These are phyloP conservation scores for Blennius ocellaris DNA, from an alignment of 2,113 vertebrate genomes.

Conservation along the genomic window DNA sequence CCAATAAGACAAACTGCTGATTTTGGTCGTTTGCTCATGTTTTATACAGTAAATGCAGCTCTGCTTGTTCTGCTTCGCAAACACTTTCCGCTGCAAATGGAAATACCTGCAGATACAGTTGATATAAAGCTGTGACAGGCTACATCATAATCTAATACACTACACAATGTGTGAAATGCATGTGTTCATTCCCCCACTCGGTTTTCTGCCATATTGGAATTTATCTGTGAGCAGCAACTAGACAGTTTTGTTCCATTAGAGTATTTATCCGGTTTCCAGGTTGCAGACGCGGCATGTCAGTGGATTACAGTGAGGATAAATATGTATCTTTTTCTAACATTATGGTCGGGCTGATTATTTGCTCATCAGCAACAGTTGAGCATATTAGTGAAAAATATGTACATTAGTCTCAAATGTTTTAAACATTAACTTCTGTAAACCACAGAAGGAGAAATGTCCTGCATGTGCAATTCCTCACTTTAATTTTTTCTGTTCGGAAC, in stretches of 20 bases:
- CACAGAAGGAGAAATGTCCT: not conserved
- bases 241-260: slow-evolving; percentile 33
- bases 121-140: slow-evolving; percentile 15
- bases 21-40: slow-evolving; percentile 34
- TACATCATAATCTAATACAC: slow-evolving; percentile 24
- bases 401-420: slow-evolving; percentile 5
- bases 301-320: not conserved
- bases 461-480: not conserved
- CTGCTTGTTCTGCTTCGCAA: slow-evolving; percentile 21
- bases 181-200: not conserved
- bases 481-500: not conserved
- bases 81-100: slow-evolving; percentile 21
- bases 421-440: slow-evolving; percentile 1
- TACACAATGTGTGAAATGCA: slow-evolving; percentile 20
- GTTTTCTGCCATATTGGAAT: slow-evolving; percentile 12
- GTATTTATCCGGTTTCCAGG: slow-evolving; percentile 12
- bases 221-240: slow-evolving; percentile 30
- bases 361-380: slow-evolving; percentile 2
- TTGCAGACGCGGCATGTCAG: slow-evolving; percentile 8
- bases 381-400: slow-evolving; percentile 1
- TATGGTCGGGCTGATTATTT: not conserved
- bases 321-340: slow-evolving; percentile 7
- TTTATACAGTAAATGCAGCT: slow-evolving; percentile 45
- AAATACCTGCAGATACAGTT: slow-evolving; percentile 20
- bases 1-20: slow-evolving; percentile 39